A percentile compares a stretch with the other conserved stretches of the same genome.
These are phyloP conservation scores for Pyralis farinalis DNA, from an alignment of 2,888 invertebrate genomes.

Conservation along the genomic window DNA sequence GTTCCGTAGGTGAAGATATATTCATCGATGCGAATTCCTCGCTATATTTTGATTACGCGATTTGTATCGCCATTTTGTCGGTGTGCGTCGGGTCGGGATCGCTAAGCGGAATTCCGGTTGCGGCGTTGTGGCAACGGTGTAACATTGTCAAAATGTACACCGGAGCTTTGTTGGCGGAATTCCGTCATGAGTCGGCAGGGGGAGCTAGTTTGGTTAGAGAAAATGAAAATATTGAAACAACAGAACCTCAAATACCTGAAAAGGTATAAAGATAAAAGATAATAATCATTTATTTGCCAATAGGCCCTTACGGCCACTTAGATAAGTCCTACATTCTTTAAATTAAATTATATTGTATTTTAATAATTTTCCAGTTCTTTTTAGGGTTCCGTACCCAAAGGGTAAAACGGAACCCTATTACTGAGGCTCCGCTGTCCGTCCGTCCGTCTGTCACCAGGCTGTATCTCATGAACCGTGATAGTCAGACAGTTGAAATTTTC, in stretches of 20 bases:
- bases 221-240: background rate
- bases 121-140: background rate
- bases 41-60: slow-evolving; percentile 2
- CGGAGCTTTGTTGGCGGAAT: background rate
- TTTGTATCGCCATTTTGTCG: slow-evolving; percentile 6
- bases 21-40: slow-evolving; percentile 1
- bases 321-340: too few species aligned
- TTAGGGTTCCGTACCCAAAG: too few species aligned
- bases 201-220: background rate
- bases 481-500: too few species aligned
- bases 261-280: too few species aligned
- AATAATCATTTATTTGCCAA: too few species aligned
- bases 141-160: slow-evolving; percentile 5
- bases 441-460: too few species aligned
- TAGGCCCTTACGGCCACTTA: too few species aligned
- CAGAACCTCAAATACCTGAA: background rate
- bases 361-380: too few species aligned
- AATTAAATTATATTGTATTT: too few species aligned
- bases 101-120: slow-evolving; percentile 8
- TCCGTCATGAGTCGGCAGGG: background rate
- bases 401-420: too few species aligned
- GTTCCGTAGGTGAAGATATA: background rate
- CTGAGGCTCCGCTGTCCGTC: too few species aligned
- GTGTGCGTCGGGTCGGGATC: background rate
- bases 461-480: too few species aligned